Base-by-base conservation (phyloP, 2,888 invertebrate genomes). In the Pyrocoelia pectoralis region DNA sequence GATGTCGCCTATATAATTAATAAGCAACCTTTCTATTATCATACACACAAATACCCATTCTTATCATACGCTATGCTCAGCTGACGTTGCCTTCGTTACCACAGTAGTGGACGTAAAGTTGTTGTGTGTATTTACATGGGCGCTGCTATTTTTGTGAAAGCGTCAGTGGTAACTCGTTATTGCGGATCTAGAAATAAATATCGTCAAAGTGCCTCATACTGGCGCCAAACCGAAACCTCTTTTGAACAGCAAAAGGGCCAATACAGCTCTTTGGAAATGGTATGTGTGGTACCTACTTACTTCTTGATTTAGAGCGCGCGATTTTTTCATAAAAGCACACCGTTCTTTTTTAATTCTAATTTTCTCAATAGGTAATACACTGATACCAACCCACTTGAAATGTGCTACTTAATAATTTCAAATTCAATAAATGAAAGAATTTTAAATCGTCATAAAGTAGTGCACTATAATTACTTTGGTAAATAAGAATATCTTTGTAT, bases 201-300 rank as follows among this genome's bases (percentile, higher is more conserved):
- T 49, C 28, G 18, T 56, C 41, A 50, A 18, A 50, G 48, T 49
- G 29, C 46, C 46, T 49, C 50, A 61, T 63, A 57, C 64, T 68
- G 58, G 68, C 64, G 59, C 56, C 66, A 60, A 68, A 67, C 64
- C 70, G 48, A 65, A 61, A 57, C 59, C 56, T 28, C 29, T 54
- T 59, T 41, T 55, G 55, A 65, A 41, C 12, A 54, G 19, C 48
- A 48, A 56, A 66, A 66, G 68, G 68, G 67, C 66, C 61, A 70
- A 56, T 51, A 53, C 65, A 65, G 63, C 59, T 49, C 41, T 57
- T 67, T 70, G 68, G 68, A 70, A 62, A 70, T 70, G 70, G 70
- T 70, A 66, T 41, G 68, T 56, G 28, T 55, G 56, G 50, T 53
- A 57, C 52, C 41, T 66, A 48, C 40, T 40, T 53, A 57, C 52